A percentile compares a stretch with the other conserved stretches of the same genome.
phyloP scores from a whole-genome alignment of 1,140 invertebrate genomes.

The Oedothorax gibbosus region DNA sequence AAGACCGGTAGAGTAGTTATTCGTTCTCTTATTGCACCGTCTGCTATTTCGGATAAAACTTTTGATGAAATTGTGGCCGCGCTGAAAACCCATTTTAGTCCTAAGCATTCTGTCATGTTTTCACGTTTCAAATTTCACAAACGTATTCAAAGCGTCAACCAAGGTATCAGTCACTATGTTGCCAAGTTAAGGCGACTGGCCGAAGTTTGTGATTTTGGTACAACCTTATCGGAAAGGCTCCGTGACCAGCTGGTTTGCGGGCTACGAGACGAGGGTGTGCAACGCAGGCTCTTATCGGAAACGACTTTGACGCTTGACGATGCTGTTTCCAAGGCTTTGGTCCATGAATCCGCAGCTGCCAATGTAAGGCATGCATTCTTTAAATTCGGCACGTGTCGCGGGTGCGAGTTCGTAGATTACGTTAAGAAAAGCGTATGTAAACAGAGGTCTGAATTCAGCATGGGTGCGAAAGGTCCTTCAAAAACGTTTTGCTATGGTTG shows the following conservation, averaged over 20 bases:
- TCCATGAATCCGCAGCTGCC: background rate
- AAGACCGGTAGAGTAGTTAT: background rate
- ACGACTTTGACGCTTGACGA: background rate
- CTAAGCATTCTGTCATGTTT: background rate
- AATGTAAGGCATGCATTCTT: background rate
- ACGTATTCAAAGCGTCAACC: background rate
- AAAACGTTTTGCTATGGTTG: constrained; percentile 4
- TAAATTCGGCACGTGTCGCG: background rate
- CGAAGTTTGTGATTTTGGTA: background rate
- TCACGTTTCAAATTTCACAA: constrained; percentile 11
- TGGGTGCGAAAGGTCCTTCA: background rate
- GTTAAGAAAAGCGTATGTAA: background rate
- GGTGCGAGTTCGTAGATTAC: background rate
- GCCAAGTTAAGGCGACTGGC: background rate
- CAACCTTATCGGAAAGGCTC: background rate
- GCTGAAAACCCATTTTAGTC: constrained; percentile 8
- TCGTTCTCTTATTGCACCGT: background rate
- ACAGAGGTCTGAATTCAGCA: background rate
- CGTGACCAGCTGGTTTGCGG: constrained; percentile 8
- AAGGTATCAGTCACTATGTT: background rate
- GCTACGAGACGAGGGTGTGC: constrained; percentile 3
- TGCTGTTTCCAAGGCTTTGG: background rate
- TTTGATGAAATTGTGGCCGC: background rate
- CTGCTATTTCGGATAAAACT: constrained; percentile 11
- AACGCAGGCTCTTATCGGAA: background rate